Conservation (phyloP, 2,797 vertebrate genomes). For the Lacerta bilineata region DNA sequence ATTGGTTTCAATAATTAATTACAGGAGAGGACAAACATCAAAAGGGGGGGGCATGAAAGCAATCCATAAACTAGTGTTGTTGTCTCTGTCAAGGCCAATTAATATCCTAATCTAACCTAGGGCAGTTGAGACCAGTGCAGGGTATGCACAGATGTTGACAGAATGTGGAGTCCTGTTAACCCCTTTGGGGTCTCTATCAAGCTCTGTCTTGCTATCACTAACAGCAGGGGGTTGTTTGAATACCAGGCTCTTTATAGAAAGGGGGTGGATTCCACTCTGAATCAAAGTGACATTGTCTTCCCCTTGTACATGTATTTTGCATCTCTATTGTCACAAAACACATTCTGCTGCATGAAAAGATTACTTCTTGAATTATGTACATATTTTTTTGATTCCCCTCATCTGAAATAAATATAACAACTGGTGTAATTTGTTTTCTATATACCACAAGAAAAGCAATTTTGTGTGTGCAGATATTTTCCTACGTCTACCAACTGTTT, state of each 20-base stretch:
- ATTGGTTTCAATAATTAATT: slow-evolving; percentile 18
- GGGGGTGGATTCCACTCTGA: neutral
- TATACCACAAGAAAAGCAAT: neutral
- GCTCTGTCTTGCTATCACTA: neutral
- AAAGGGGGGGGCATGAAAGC: neutral
- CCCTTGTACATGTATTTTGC: neutral
- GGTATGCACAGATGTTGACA: slow-evolving; percentile 8
- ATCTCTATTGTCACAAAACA: neutral
- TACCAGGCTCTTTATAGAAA: neutral
- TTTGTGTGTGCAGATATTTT: neutral
- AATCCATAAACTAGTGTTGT: neutral
- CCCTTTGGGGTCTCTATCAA: neutral
- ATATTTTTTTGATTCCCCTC: neutral
- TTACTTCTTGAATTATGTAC: neutral
- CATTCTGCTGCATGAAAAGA: neutral
- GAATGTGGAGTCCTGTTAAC: neutral
- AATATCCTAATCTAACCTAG: slow-evolving; percentile 1
- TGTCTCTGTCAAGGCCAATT: slow-evolving; percentile 9
- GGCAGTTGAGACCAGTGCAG: slow-evolving; percentile 6
- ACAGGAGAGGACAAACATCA: neutral
- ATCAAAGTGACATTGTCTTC: neutral
- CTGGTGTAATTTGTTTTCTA: neutral
- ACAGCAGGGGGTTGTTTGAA: neutral
- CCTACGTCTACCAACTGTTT: neutral
- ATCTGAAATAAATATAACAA: neutral